A percentile compares a stretch with the other conserved stretches of the same genome.
Conservation (phyloP, 1,140 invertebrate species). For the Leptestheria dahalacensis region DNA sequence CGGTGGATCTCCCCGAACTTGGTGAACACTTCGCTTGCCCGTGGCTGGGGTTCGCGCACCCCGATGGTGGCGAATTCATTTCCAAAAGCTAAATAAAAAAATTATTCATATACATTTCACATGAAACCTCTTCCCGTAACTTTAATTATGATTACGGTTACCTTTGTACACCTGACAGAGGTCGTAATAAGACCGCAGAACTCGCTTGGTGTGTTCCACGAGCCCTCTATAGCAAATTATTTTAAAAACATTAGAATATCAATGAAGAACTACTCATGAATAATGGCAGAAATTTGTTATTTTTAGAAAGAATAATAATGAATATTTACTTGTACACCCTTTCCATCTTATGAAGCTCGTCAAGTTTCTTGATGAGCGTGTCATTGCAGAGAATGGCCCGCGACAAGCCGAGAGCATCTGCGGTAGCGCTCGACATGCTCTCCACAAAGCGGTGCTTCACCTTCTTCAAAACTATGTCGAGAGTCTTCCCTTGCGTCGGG, state of each 20-base stretch:
- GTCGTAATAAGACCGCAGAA: conserved; percentile 54
- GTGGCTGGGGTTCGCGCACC: conserved; percentile 83
- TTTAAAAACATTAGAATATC: no score
- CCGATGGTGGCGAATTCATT: conserved; percentile 89
- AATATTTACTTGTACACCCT: neutral
- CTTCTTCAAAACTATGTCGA: conserved; percentile 95
- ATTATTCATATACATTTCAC: conserved; percentile 7
- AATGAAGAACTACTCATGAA: no score
- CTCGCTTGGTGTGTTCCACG: conserved; percentile 53
- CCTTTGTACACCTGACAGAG: conserved; percentile 56
- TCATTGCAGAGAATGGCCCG: conserved; percentile 96
- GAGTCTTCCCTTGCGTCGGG: conserved; percentile 78
- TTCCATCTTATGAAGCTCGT: conserved; percentile 81
- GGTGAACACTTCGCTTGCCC: conserved; percentile 87
- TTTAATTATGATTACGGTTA: conserved; percentile 22
- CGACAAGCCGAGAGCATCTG: conserved; percentile 78
- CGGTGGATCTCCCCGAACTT: conserved; percentile 90
- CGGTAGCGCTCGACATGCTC: conserved; percentile 89
- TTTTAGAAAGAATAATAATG: neutral
- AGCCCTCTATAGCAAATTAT: neutral
- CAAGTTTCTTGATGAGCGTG: conserved; percentile 83
- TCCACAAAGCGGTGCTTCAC: conserved; percentile 93
- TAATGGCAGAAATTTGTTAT: no score
- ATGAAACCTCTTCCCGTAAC: conserved; percentile 27
- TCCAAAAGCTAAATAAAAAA: conserved; percentile 65